phyloP scores from a whole-genome alignment of 2,113 vertebrate species.

The Ciconia stormi region DNA sequence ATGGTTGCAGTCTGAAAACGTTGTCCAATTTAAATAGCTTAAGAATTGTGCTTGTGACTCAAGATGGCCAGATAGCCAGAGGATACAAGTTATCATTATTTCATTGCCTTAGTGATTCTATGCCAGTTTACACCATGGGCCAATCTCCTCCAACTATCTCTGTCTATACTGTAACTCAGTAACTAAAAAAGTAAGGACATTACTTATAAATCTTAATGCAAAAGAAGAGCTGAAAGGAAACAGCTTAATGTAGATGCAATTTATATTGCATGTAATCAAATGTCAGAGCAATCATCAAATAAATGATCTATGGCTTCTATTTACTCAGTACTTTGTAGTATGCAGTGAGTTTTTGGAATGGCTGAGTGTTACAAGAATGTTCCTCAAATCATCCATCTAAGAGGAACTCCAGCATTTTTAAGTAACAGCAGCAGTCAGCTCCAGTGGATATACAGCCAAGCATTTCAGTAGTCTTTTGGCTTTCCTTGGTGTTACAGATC shows the following conservation, averaged over 20 bases:
- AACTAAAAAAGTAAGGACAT: background rate
- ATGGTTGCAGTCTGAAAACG: background rate
- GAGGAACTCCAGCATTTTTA: background rate
- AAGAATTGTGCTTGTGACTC: background rate
- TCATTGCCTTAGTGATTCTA: background rate
- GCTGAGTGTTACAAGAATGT: background rate
- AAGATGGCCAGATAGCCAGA: background rate
- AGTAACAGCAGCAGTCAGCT: background rate
- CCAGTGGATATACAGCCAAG: background rate
- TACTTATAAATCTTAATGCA: background rate
- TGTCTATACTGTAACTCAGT: background rate
- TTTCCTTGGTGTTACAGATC: background rate
- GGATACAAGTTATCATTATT: background rate
- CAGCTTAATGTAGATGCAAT: background rate
- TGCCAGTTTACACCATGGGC: background rate
- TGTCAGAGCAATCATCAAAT: background rate
- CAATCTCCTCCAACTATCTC: background rate
- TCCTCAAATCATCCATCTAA: background rate
- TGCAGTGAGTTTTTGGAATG: background rate
- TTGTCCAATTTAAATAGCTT: background rate
- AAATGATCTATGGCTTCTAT: background rate
- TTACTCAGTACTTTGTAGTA: background rate
- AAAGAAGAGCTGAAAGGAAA: background rate
- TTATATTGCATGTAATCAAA: background rate
- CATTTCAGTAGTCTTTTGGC: background rate